These are phyloP conservation scores for Erinaceus europaeus DNA, from an alignment of 2,113 vertebrate genomes.

Conservation along the genomic window DNA sequence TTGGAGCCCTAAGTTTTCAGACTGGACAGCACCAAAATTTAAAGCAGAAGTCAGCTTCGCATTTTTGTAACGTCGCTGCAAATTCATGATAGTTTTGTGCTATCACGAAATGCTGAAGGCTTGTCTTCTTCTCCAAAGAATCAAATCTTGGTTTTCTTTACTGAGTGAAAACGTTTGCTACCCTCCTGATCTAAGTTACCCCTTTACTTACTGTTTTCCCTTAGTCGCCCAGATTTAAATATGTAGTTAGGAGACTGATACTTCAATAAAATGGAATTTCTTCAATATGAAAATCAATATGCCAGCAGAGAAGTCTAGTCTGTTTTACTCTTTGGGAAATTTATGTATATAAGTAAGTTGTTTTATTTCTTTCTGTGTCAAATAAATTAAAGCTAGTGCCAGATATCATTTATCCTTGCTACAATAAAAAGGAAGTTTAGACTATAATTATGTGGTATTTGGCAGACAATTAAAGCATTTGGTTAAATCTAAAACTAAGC, in stretches of 20 bases:
- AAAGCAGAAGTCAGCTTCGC: not conserved
- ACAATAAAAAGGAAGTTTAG: too few relatives aligned
- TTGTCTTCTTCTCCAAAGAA: not conserved
- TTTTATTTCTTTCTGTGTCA: slow-evolving; percentile 11
- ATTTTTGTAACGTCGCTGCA: not conserved
- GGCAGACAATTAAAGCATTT: slow-evolving; percentile 18
- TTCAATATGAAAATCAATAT: not conserved
- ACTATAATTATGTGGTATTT: too few relatives aligned
- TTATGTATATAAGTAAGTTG: not conserved
- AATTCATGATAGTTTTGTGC: not conserved
- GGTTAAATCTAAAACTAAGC: not conserved
- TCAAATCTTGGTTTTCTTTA: not conserved
- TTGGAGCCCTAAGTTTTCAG: not conserved
- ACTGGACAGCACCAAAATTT: not conserved
- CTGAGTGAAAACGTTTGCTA: not conserved
- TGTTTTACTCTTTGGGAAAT: slow-evolving; percentile 12
- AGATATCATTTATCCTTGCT: not conserved
- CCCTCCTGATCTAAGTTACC: not conserved
- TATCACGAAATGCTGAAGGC: not conserved
- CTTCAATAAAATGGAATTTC: not conserved
- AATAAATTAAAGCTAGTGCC: not conserved
- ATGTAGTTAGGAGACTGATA: not conserved
- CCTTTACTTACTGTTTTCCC: not conserved
- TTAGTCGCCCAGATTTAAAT: not conserved
- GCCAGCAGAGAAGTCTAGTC: not conserved